Evolutionary conservation across 2,113 vertebrate genomes (phyloP), one percentile per base, ranked within the genome.

Genomic region (Manacus vitellinus): DNA sequence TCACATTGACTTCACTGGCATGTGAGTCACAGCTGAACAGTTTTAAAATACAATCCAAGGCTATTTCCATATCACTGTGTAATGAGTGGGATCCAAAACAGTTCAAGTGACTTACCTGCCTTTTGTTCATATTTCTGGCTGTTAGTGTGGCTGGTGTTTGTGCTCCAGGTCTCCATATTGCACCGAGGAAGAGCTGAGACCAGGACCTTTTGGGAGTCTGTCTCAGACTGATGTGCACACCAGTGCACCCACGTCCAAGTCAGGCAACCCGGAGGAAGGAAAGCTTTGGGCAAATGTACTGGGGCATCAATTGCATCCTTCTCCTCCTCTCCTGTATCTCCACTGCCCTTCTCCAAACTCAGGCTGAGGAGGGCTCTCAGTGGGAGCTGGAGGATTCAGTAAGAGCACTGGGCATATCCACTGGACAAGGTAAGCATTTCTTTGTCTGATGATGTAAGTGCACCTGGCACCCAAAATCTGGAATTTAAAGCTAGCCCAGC

Each of bases 21-120:
- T 28, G 68, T 68, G 75, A 85, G 92, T 96, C 89, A 93, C 52
- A 54, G 49, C 74, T 90, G 80, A 95, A 96, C 25, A 92, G 62
- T 88, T 92, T 75, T 75, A 72, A 95, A 95, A 85, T 65, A 91
- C 21, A 92, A 86, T 76, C 61, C 70, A 68, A 70, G 52, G 66
- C 47, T 81, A 91, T 81, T 95, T 95, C 76, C 91, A 77, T 84
- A 89, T 84, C 73, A 43, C 70, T 33, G 24, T 39, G 52, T 47
- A 80, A 92, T 0, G 30, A 95, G 68, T 80, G 86, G 89, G 85
- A 94, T 81, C 56, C 89, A 62, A 78, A 94, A 44, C 43, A 85
- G 61, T 25, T 71, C 70, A 75, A 52, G 61, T 66, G 86, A 81
- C 56, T 92, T 92, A 75, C 47, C 76, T 78, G 80, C 52, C 85